Percentiles rank a stretch among this genome's conserved stretches.
Conservation (phyloP, 2,888 invertebrate genomes). For the Eupeodes luniger region DNA sequence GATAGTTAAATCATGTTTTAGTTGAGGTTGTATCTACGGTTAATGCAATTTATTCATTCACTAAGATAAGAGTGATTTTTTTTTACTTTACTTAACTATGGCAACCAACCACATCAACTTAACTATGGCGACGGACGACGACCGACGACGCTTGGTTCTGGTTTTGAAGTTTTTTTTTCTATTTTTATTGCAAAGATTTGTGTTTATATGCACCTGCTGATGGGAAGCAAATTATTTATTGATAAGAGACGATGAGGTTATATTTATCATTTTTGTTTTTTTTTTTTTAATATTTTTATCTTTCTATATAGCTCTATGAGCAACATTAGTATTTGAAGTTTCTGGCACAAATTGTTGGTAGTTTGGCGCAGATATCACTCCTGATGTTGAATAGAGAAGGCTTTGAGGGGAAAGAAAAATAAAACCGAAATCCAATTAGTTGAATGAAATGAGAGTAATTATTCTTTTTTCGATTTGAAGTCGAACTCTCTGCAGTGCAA, state of each 20-base stretch:
- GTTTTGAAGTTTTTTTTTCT: slow-evolving; percentile 12
- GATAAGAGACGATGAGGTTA: slow-evolving; percentile 64
- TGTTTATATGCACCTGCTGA: slow-evolving; percentile 63
- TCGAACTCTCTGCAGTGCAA: background rate
- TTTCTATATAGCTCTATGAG: slow-evolving; percentile 14
- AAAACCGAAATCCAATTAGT: slow-evolving; percentile 22
- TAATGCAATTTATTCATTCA: slow-evolving; percentile 74
- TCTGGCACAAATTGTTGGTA: slow-evolving; percentile 6
- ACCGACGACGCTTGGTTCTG: slow-evolving; percentile 4
- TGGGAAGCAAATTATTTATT: slow-evolving; percentile 73
- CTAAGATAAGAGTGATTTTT: slow-evolving; percentile 56
- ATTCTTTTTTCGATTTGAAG: slow-evolving; percentile 30
- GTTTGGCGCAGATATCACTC: background rate
- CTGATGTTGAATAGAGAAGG: background rate
- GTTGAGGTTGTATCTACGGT: slow-evolving; percentile 64
- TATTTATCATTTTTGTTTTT: slow-evolving; percentile 44
- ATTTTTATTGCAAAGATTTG: background rate
- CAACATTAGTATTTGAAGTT: background rate
- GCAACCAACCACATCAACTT: background rate
- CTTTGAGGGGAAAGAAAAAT: background rate
- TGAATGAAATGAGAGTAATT: slow-evolving; percentile 36
- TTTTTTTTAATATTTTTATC: slow-evolving; percentile 29
- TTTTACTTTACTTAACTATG: background rate
- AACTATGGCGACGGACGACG: slow-evolving; percentile 14
- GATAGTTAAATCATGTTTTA: slow-evolving; percentile 74